Percentiles rank a stretch among this genome's conserved stretches.
Evolutionary conservation across 2,888 invertebrate genomes (phyloP).

Genomic region (Anodontia alba): DNA sequence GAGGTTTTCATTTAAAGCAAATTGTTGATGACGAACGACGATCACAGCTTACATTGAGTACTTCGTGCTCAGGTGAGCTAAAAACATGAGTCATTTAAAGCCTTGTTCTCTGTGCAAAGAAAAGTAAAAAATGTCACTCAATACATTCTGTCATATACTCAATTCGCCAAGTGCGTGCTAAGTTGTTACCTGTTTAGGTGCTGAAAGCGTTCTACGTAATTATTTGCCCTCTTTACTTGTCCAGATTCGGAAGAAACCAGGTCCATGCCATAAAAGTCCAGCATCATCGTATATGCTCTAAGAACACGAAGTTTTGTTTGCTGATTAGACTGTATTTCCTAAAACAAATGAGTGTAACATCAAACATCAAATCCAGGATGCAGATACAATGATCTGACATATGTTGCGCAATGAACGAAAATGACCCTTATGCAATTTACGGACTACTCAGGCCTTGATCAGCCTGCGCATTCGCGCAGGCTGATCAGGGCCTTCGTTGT

Average conservation of each 20-base stretch:
- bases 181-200: constrained; percentile 50
- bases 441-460: too few species aligned
- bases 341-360: not conserved
- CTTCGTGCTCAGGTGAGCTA: constrained; percentile 6
- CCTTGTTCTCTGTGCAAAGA: too few species aligned
- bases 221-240: constrained; percentile 14
- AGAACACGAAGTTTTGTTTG: constrained; percentile 9
- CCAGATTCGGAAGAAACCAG: constrained; percentile 16
- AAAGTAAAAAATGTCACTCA: too few species aligned
- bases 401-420: not conserved
- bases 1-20: not conserved
- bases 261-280: constrained; percentile 53
- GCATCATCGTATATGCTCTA: constrained; percentile 48
- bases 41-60: not conserved
- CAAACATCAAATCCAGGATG: too few species aligned
- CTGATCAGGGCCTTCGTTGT: too few species aligned
- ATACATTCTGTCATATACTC: too few species aligned
- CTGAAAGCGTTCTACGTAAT: constrained; percentile 31
- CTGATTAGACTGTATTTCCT: constrained; percentile 32
- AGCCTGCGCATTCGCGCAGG: too few species aligned
- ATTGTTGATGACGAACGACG: constrained; percentile 4
- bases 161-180: too few species aligned
- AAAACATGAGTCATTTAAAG: not conserved
- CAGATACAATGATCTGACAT: too few species aligned
- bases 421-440: too few species aligned